Evolutionary conservation across 2,888 invertebrate species (phyloP).

Genomic region (Phyllotreta striolata): DNA sequence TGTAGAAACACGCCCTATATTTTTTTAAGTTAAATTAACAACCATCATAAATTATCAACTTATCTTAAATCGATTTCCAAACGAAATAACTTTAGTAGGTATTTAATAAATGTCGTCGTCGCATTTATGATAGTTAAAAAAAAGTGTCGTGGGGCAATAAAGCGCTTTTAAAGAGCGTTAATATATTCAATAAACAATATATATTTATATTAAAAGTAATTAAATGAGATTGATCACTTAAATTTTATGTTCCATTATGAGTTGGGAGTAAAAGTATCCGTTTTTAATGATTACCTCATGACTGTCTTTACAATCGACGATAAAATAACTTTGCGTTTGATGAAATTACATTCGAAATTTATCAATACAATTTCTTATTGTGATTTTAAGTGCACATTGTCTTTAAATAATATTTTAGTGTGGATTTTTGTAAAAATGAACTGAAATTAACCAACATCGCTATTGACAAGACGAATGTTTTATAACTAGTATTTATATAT

Average conservation of each 20-base stretch:
- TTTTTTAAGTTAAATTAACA: too few relatives aligned
- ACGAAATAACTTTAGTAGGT: constrained; percentile 5
- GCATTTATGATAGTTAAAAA: too few relatives aligned
- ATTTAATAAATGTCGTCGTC: not conserved
- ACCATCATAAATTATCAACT: too few relatives aligned
- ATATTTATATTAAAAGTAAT: constrained; percentile 11
- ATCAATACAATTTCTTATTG: constrained; percentile 8
- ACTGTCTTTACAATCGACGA: constrained; percentile 14
- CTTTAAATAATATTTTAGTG: constrained; percentile 4
- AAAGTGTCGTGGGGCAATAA: not conserved
- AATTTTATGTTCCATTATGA: constrained; percentile 17
- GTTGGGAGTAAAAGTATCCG: constrained; percentile 11
- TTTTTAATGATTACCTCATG: constrained; percentile 13
- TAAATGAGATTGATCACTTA: constrained; percentile 11
- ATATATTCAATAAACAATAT: constrained; percentile 11
- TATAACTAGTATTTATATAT: not conserved
- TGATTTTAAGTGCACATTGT: constrained; percentile 13
- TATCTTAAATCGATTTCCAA: not conserved
- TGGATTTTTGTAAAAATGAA: too few relatives aligned
- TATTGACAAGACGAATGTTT: not conserved
- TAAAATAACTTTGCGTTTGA: constrained; percentile 10
- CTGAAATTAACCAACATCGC: too few relatives aligned
- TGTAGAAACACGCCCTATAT: not conserved
- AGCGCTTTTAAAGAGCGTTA: constrained; percentile 2
- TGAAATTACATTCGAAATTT: constrained; percentile 3